Evolutionary conservation across 2,113 vertebrate genomes (phyloP), one percentile per base, ranked within the genome.

Genomic region (Myrmecobius fasciatus): DNA sequence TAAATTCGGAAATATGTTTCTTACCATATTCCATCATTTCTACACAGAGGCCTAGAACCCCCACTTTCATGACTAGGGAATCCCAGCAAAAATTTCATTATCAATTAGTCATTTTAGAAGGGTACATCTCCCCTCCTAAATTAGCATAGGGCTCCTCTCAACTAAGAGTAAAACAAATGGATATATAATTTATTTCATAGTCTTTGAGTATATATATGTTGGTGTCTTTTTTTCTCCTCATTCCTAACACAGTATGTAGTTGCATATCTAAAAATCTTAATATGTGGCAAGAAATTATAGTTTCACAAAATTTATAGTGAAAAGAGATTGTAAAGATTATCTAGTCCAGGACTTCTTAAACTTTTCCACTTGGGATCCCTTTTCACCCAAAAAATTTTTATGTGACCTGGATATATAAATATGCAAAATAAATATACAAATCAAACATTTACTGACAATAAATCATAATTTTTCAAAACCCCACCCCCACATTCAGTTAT

Each of bases 1-100:
- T 22, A 95, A 95, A 96, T 43, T 43, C 24, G 17, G 20, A 83
- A 83, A 83, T 43, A 83, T 43, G 43, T 83, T 83, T 83, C 5
- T 83, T 83, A 83, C n/a, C 6, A 43, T 83, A 83, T 22, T n/a
- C 67, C 67, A 43, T n/a, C 67, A 43, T 43, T 83, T 83, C 17
- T 43, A 22, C 67, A 83, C 8, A 7, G 67, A 43, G n/a, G 31
- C 67, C 67, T 83, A 43, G n/a, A 83, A 43, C 20, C 20, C 20
- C n/a, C 22, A 20, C 7, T 83, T 83, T 83, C 24, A 8, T 43
- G n/a, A 83, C 43, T 83, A 83, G n/a, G 67, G 0, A 3, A 8
- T 83, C n/a, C 20, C 36, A 43, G 36, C 24, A 20, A 43, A 83
- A 83, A 83, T 43, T 83, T 83, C 20, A 43, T 22, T 43, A 43